These are phyloP conservation scores for rabbit (Oryctolagus cuniculus) DNA, from an alignment of 2,113 vertebrate genomes.

Conservation along the genomic window DNA sequence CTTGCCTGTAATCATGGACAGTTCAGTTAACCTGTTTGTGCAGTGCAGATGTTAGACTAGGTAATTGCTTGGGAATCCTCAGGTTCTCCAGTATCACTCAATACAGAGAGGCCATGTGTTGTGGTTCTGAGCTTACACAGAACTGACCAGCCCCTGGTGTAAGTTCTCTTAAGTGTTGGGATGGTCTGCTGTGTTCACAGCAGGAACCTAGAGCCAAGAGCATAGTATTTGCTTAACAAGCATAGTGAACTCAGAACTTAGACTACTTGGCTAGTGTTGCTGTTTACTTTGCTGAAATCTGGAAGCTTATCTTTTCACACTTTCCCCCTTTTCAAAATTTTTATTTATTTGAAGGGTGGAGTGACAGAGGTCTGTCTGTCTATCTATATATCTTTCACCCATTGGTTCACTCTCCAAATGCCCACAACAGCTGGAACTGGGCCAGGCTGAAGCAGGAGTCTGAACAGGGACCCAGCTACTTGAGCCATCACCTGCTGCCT, in stretches of 20 bases:
- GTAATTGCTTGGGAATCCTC: background rate
- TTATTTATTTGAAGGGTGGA: too few species aligned
- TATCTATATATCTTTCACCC: too few species aligned
- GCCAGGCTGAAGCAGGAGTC: too few species aligned
- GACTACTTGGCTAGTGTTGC: background rate
- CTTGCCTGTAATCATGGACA: background rate
- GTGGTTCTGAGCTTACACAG: background rate
- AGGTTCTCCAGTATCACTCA: background rate
- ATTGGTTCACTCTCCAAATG: too few species aligned
- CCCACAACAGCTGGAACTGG: too few species aligned
- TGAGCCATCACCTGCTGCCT: too few species aligned
- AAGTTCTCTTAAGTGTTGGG: background rate
- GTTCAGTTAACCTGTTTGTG: background rate
- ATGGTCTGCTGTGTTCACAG: background rate
- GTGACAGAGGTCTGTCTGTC: too few species aligned
- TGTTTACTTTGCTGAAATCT: background rate
- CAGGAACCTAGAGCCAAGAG: background rate
- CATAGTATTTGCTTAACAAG: background rate
- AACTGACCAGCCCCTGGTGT: background rate
- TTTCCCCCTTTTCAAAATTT: too few species aligned
- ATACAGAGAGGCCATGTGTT: background rate
- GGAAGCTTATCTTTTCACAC: background rate
- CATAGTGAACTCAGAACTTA: background rate
- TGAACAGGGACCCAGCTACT: too few species aligned
- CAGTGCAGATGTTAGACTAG: background rate